These are phyloP conservation scores for Luehdorfia chinensis DNA, from an alignment of 1,140 invertebrate species.

Conservation along the genomic window DNA sequence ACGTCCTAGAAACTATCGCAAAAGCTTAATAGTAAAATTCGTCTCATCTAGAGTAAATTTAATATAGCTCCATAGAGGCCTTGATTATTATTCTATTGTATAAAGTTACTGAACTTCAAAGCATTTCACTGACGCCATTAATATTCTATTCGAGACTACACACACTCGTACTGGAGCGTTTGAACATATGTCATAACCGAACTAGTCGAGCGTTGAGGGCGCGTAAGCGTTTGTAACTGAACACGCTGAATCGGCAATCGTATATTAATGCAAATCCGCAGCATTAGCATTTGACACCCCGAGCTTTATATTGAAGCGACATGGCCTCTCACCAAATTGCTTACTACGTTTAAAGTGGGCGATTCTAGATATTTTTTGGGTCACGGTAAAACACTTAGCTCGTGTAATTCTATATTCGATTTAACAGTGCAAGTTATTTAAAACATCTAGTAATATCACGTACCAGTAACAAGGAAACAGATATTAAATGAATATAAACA, in stretches of 20 bases:
- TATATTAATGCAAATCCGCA: constrained; percentile 54
- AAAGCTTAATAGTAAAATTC: too few relatives aligned
- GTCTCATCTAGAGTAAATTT: too few relatives aligned
- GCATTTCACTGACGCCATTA: constrained; percentile 27
- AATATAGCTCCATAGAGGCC: too few relatives aligned
- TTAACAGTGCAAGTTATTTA: constrained; percentile 18
- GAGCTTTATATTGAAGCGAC: constrained; percentile 23
- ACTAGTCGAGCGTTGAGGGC: constrained; percentile 33
- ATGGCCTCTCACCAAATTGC: constrained; percentile 27
- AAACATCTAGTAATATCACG: constrained; percentile 17
- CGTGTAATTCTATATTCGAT: constrained; percentile 20
- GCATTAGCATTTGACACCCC: constrained; percentile 38
- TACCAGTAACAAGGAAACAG: too few relatives aligned
- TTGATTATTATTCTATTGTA: constrained; percentile 5
- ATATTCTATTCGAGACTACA: constrained; percentile 30
- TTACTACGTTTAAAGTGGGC: constrained; percentile 32
- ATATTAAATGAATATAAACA: too few relatives aligned
- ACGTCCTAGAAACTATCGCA: too few relatives aligned
- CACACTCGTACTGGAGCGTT: constrained; percentile 28
- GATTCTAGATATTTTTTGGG: constrained; percentile 39
- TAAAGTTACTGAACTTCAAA: not conserved
- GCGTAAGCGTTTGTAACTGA: constrained; percentile 21
- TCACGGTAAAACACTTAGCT: constrained; percentile 26
- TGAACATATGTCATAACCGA: constrained; percentile 66
- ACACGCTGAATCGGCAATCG: constrained; percentile 54